These are phyloP conservation scores for Lasiurus cinereus DNA, from an alignment of 2,113 vertebrate species.

Conservation along the genomic window DNA sequence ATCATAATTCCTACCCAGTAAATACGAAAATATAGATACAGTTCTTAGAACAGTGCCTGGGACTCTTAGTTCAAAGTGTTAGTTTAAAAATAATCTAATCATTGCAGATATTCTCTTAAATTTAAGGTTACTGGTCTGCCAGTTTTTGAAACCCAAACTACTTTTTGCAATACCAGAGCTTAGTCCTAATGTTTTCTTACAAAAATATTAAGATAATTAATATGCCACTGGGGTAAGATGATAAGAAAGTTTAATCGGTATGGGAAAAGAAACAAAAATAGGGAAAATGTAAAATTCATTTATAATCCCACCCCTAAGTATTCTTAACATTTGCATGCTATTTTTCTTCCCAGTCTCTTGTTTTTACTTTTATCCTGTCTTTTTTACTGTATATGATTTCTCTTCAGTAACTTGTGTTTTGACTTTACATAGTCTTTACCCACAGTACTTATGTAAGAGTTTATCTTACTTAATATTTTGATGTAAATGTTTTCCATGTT, in stretches of 20 bases:
- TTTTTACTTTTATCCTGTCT: neutral
- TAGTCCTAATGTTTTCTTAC: neutral
- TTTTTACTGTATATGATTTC: neutral
- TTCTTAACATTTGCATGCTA: neutral
- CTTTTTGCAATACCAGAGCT: neutral
- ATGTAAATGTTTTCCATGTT: neutral
- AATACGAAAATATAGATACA: neutral
- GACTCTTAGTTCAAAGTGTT: neutral
- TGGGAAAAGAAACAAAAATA: neutral
- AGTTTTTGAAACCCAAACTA: slow-evolving; percentile 11
- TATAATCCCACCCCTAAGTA: neutral
- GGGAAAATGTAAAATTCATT: neutral
- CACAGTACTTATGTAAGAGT: neutral
- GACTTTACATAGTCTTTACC: neutral
- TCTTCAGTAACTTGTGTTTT: slow-evolving; percentile 47
- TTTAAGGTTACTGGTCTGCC: neutral
- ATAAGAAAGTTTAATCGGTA: neutral
- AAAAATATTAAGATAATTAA: slow-evolving; percentile 5
- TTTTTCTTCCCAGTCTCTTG: slow-evolving; percentile 14
- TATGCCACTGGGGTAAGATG: neutral
- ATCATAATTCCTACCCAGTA: neutral
- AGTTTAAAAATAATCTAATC: neutral
- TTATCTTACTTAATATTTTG: neutral
- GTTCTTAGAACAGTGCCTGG: neutral
- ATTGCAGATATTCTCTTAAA: neutral